These are phyloP conservation scores for Nyctereutes procyonoides DNA, from an alignment of 2,113 vertebrate genomes.

Conservation along the genomic window DNA sequence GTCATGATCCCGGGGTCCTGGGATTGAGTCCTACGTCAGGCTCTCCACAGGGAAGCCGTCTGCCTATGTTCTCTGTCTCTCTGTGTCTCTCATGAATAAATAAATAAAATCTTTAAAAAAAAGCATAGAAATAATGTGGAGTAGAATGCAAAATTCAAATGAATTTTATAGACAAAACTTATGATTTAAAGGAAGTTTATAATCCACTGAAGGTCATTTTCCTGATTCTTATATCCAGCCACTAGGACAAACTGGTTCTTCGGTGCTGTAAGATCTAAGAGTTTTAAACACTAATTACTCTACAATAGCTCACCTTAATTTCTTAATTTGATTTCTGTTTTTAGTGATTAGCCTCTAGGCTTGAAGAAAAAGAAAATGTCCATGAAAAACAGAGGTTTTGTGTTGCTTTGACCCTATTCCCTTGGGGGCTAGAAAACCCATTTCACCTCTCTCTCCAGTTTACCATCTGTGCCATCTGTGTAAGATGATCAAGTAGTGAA, in stretches of 20 bases:
- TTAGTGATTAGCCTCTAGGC: neutral
- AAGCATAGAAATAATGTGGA: neutral
- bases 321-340: constrained; percentile 8
- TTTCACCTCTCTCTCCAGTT: constrained; percentile 12
- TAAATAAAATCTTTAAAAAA: neutral
- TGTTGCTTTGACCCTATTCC: neutral
- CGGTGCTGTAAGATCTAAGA: neutral
- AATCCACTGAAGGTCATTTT: neutral
- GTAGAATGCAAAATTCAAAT: neutral
- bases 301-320: neutral
- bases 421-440: neutral
- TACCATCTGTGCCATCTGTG: neutral
- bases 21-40: no score
- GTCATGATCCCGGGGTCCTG: no score
- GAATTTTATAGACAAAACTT: neutral
- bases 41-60: no score
- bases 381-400: constrained; percentile 8
- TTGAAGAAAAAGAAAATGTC: neutral
- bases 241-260: neutral
- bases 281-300: neutral
- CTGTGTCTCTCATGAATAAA: no score
- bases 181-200: neutral
- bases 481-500: constrained; percentile 36
- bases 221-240: neutral
- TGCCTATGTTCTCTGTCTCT: no score